Percentiles rank a stretch among this genome's conserved stretches.
Evolutionary conservation across 2,113 vertebrate species (phyloP).

Genomic region (Conger conger): DNA sequence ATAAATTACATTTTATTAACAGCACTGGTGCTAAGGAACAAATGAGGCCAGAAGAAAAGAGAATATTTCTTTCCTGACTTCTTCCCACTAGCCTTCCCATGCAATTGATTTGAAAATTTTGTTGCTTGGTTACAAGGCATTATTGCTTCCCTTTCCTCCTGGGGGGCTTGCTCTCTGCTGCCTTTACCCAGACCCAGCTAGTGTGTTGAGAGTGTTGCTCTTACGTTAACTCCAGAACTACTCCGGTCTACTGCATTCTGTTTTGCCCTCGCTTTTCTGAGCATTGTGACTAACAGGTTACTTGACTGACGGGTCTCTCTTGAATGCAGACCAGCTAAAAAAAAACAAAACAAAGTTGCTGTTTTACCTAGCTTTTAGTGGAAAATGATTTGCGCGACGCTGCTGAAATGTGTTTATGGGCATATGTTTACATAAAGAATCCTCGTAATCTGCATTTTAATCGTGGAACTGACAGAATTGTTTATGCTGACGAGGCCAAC

Average conservation of each 20-base stretch:
- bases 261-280: not conserved
- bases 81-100: not conserved
- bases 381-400: not conserved
- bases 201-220: not conserved
- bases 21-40: not conserved
- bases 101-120: slow-evolving; percentile 9
- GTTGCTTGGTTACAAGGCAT: slow-evolving; percentile 29
- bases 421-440: not conserved
- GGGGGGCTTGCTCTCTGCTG: not conserved
- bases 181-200: not conserved
- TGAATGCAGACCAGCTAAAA: slow-evolving; percentile 2
- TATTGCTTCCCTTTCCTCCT: slow-evolving; percentile 13
- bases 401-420: slow-evolving; percentile 2
- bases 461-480: not conserved
- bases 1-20: not conserved
- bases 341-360: slow-evolving; percentile 10
- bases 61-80: not conserved
- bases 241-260: not conserved
- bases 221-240: not conserved
- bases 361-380: not conserved
- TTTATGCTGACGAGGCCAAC: not conserved
- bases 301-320: slow-evolving; percentile 5
- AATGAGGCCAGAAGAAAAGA: not conserved
- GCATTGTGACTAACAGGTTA: not conserved
- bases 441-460: not conserved